Evolutionary conservation across 2,888 invertebrate species (phyloP), one percentile per base, ranked within the genome.

Genomic region (Meganola albula): DNA sequence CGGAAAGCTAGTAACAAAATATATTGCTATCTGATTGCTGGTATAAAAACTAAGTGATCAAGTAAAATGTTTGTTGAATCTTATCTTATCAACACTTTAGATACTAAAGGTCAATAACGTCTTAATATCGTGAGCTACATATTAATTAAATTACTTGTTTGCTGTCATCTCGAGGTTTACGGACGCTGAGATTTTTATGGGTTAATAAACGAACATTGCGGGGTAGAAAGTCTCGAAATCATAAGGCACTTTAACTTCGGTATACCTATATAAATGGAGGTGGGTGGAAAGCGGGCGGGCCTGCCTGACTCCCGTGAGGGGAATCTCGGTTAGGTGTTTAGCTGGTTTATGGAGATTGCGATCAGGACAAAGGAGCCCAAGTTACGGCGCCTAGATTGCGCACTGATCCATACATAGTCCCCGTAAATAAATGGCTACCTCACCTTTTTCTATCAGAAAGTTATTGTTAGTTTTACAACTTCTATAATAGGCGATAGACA

Each of bases 331-430:
- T 68, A 79, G 82, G 78, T 80, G 80, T 82, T 82, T 80, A 79
- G 78, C 79, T 75, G 80, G 75, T 80, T 82, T 83, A 83, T 80
- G 80, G 78, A 83, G 83, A 83, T 83, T 82, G 79, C 79, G 71
- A 79, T 74, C 77, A 72, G 80, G 76, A 80, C 79, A 80, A 79
- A 78, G 77, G 72, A 77, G 72, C 74, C 74, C 75, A 54, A 74
- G 69, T 76, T 74, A 74, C 75, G 70, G 62, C 62, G 68, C 63
- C 71, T 75, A 71, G 72, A 74, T 79, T 74, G 75, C 65, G 63
- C 66, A 55, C 67, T 72, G 76, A 75, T 74, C 74, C 71, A 64
- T 60, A 66, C 59, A 65, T 16, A 63, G 63, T 60, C 59, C 59
- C 56, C 53, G 56, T 61, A 58, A 63, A 60, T 58, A 62, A 58